phyloP scores from a whole-genome alignment of 2,113 vertebrate species.

The Tinamus guttatus region DNA sequence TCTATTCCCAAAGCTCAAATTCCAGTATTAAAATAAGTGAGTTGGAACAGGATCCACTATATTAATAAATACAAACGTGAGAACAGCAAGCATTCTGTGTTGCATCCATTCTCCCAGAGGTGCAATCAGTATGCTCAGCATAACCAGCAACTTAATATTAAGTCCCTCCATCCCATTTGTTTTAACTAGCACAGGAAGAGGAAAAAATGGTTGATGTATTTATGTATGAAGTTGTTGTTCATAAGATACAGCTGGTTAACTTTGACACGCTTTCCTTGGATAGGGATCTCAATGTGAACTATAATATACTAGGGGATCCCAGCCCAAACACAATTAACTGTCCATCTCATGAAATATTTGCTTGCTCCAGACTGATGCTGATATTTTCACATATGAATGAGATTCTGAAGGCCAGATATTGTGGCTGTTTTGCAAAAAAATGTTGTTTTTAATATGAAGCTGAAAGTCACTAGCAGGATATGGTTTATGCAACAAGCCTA shows the following conservation, averaged over 20 bases:
- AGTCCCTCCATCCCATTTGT: not conserved
- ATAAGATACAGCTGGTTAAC: not conserved
- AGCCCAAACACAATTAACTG: not conserved
- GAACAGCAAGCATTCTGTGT: constrained; percentile 7
- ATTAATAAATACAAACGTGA: constrained; percentile 57
- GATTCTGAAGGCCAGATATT: not conserved
- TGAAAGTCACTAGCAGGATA: not conserved
- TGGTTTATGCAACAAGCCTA: not conserved
- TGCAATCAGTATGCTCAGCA: not conserved
- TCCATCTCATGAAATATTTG: not conserved
- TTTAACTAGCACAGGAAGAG: not conserved
- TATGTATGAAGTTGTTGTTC: not conserved
- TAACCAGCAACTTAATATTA: not conserved
- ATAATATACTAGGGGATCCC: not conserved
- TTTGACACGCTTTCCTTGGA: not conserved
- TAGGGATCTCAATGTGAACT: not conserved
- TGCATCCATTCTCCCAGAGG: constrained; percentile 16
- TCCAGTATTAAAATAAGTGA: constrained; percentile 48
- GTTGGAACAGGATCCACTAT: not conserved
- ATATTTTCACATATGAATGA: not conserved
- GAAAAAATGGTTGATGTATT: not conserved
- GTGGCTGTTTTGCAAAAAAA: not conserved
- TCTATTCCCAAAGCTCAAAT: constrained; percentile 48
- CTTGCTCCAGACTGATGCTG: not conserved
- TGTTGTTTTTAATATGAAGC: not conserved